Evolutionary conservation across 2,113 vertebrate genomes (phyloP), one percentile per base, ranked within the genome.

Genomic region (Uropsilus gracilis): DNA sequence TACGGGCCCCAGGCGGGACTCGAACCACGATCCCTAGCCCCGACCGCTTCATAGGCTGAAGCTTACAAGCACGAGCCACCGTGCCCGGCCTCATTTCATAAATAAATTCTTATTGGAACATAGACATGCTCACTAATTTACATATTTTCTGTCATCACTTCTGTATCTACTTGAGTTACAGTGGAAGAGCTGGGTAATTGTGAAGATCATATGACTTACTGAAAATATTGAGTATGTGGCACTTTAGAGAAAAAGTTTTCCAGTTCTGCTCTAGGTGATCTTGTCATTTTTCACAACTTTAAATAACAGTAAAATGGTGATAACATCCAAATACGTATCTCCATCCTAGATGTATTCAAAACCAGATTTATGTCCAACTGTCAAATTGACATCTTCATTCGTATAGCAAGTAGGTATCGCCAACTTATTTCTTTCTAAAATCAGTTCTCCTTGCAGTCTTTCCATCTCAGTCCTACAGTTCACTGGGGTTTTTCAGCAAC

Each of bases 81-180:
- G n/a, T n/a, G n/a, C n/a, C n/a, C n/a, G n/a, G n/a, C n/a, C n/a
- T n/a, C n/a, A 10, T 69, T 82, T 84, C 46, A 18, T 72, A 57
- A 90, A 80, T 94, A 80, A 87, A 76, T 34, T 71, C 69, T 94
- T 77, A 77, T 26, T 72, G 66, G 48, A 66, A 96, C 4, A 28
- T 0, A 80, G 71, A 18, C 14, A 57, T 4, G 3, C 26, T 57
- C 14, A 90, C 18, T 57, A 61, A 20, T 55, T 83, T 86, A 34
- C 9, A 37, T 37, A 44, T 46, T 46, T 17, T 46, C 78, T 42
- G 26, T 13, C 32, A 75, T n/a, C 61, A 75, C 32, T 46, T 90
- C 68, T 75, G 1, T 32, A 39, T 83, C 48, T 28, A 89, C 44
- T 28, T n/a, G 17, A 39, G 80, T 48, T 53, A 61, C 20, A 78